Evolutionary conservation across 2,888 invertebrate species (phyloP).

Genomic region (Temnothorax ravouxi): DNA sequence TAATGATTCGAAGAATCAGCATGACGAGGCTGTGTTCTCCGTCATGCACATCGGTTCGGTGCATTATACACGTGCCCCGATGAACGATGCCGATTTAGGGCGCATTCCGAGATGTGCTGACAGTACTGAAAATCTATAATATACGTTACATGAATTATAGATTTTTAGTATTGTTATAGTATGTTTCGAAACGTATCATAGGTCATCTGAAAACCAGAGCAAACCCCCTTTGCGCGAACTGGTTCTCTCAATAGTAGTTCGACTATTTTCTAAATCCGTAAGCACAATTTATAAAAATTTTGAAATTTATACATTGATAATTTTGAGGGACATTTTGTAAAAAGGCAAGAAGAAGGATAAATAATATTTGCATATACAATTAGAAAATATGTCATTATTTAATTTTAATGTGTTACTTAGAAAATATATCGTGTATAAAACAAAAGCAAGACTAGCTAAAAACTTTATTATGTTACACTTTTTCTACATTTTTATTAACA

Average conservation of each 20-base stretch:
- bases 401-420: neutral
- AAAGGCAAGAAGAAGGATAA: neutral
- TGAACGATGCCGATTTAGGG: constrained; percentile 9
- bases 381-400: neutral
- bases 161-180: neutral
- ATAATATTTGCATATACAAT: neutral
- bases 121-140: neutral
- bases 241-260: neutral
- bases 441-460: neutral
- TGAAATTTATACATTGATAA: neutral
- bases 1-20: constrained; percentile 74
- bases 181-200: neutral
- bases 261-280: neutral
- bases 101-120: neutral
- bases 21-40: constrained; percentile 56
- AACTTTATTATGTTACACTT: neutral
- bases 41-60: constrained; percentile 52
- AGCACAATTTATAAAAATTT: neutral
- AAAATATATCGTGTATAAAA: neutral
- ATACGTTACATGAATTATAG: neutral
- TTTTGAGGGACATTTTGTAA: neutral
- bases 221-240: neutral
- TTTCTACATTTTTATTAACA: neutral
- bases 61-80: constrained; percentile 28
- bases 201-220: neutral